phyloP scores from a whole-genome alignment of 2,113 vertebrate species.

The Phoxinus phoxinus region DNA sequence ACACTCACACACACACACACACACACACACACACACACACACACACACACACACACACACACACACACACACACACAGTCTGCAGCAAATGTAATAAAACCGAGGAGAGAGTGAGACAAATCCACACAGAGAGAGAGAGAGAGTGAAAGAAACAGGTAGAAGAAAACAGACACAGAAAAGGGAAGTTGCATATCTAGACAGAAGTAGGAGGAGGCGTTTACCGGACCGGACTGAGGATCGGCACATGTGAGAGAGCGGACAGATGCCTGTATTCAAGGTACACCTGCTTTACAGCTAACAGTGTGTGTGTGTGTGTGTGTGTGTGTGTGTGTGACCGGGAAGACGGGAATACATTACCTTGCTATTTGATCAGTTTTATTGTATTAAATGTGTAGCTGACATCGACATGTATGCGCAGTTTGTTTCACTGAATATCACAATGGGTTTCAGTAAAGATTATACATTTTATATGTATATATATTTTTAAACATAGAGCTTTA shows the following conservation, averaged over 20 bases:
- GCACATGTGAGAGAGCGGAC: slow-evolving; percentile 32
- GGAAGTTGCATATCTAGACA: not conserved
- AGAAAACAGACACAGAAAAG: slow-evolving; percentile 57
- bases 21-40: slow-evolving; percentile 15
- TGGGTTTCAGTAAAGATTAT: not conserved
- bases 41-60: slow-evolving; percentile 10
- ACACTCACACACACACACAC: slow-evolving; percentile 16
- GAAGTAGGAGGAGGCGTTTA: not conserved
- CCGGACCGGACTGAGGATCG: not conserved
- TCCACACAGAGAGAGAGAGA: not conserved
- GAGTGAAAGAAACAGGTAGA: not conserved
- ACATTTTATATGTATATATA: not conserved
- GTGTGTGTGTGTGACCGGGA: not conserved
- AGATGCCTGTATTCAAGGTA: slow-evolving; percentile 57
- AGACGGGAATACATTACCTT: not conserved
- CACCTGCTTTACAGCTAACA: slow-evolving; percentile 14
- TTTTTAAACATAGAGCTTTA: no score
- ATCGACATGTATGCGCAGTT: not conserved
- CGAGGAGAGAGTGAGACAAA: slow-evolving; percentile 23
- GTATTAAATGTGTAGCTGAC: not conserved
- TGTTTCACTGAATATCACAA: not conserved
- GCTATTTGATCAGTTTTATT: not conserved
- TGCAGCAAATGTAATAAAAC: slow-evolving; percentile 19
- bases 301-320: not conserved
- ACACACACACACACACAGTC: slow-evolving; percentile 10